Evolutionary conservation across 2,888 invertebrate species (phyloP), one percentile per base, ranked within the genome.

Genomic region (Lypha dubia): DNA sequence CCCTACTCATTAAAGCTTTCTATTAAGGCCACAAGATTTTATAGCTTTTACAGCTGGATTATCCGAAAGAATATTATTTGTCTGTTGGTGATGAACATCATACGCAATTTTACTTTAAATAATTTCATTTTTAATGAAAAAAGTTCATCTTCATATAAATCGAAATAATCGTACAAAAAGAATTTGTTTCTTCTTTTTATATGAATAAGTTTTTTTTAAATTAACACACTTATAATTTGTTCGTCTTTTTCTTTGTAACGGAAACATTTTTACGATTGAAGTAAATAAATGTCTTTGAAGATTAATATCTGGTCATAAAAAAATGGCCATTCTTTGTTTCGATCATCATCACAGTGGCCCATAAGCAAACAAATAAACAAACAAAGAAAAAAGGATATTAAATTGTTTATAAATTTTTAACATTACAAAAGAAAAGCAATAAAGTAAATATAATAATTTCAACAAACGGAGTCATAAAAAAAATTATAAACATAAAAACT

Each of bases 261-360:
- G 71, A 79, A 71, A 67, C 44, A 41, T 28, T 56, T 83, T 83
- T 60, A 76, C 46, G 79, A 51, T 77, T 38, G 35, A 28, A 17
- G 15, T 67, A 38, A 35, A 79, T 22, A 38, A 49, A 38, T 77
- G 53, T 13, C 38, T 41, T 51, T 63, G 8, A 51, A 73, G 70
- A 84, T 73, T 67, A 71, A 76, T 80, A 46, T 46, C 53, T 44
- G 24, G 9, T 17, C 22, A 62, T 80, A 80, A 73, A 80, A 76
- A 28, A 28, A 17, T 46, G 46, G 22, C 17, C 70, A 70, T 58
- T 70, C 70, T 67, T 38, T 51, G 8, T 35, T 53, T 49, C 41
- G 38, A 60, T 46, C 60, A 63, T 46, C 35, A n/a, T 32, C 13
- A 68, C 28, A 38, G 22, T 20, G 13, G 15, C 1, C 28, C 32